Conservation (phyloP, 2,888 invertebrate genomes). For the Marasmarcha lunaedactyla region DNA sequence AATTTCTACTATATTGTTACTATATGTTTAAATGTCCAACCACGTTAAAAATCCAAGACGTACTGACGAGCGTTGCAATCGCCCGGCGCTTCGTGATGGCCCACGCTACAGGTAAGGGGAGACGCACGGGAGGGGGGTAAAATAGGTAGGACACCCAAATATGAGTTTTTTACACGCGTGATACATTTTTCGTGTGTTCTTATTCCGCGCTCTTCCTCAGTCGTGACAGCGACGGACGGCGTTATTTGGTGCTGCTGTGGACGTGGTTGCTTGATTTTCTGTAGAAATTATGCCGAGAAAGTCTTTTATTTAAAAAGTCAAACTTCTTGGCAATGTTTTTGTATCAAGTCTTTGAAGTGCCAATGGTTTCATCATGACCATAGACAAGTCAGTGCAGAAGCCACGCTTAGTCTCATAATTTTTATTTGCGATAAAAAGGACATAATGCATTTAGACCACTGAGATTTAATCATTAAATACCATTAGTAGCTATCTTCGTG, state of each 20-base stretch:
- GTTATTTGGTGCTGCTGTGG: no score
- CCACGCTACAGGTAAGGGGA: not conserved
- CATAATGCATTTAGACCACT: no score
- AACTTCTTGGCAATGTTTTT: slow-evolving; percentile 12
- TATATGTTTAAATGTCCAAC: not conserved
- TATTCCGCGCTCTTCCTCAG: no score
- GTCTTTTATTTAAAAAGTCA: slow-evolving; percentile 4
- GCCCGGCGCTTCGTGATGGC: not conserved
- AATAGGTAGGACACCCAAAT: not conserved
- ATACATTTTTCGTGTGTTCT: no score
- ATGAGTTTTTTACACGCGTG: no score
- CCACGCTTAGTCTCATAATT: no score
- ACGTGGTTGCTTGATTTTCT: no score
- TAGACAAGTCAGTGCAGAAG: slow-evolving; percentile 8
- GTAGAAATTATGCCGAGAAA: no score
- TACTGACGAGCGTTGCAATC: not conserved
- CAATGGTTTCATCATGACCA: slow-evolving; percentile 10
- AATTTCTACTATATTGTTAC: not conserved
- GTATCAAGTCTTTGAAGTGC: slow-evolving; percentile 11
- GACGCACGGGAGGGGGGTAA: not conserved
- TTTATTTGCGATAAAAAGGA: no score
- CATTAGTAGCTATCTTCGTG: no score
- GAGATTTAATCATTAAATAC: no score
- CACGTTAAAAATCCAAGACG: not conserved
- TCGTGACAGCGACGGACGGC: no score